Percentiles rank a stretch among this genome's conserved stretches.
These are phyloP conservation scores for Onthophagus taurus DNA, from an alignment of 1,140 invertebrate genomes.

Conservation along the genomic window DNA sequence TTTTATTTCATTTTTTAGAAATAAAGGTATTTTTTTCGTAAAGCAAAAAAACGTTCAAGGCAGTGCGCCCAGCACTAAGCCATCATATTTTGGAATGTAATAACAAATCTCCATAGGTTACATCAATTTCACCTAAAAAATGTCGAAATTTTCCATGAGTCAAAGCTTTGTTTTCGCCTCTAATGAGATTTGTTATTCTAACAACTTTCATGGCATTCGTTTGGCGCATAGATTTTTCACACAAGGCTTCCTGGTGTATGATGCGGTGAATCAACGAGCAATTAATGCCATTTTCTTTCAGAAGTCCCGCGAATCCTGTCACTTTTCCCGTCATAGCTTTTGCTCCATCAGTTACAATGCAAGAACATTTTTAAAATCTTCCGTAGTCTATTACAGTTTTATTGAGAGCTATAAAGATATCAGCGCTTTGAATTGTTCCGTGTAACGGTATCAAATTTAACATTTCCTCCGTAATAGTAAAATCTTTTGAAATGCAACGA, in stretches of 20 bases:
- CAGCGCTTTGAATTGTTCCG: constrained; percentile 21
- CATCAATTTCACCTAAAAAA: constrained; percentile 6
- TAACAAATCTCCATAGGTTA: too few relatives aligned
- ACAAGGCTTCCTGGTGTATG: constrained; percentile 18
- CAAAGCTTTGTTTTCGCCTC: constrained; percentile 9
- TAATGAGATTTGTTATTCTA: constrained; percentile 23
- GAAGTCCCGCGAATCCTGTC: constrained; percentile 15
- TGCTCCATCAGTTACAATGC: constrained; percentile 16
- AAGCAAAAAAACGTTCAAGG: constrained; percentile 8
- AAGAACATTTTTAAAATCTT: constrained; percentile 20
- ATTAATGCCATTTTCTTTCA: constrained; percentile 16
- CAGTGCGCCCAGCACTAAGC: constrained; percentile 5
- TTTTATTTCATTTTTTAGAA: constrained; percentile 9
- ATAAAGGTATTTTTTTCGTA: constrained; percentile 10
- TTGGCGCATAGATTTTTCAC: constrained; percentile 15
- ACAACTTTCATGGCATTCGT: constrained; percentile 19
- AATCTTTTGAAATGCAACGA: constrained; percentile 20
- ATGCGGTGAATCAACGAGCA: constrained; percentile 20
- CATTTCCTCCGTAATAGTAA: constrained; percentile 16
- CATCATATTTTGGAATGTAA: constrained; percentile 9
- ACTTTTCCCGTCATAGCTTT: constrained; percentile 17
- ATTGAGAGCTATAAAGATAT: constrained; percentile 22
- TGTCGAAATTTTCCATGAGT: constrained; percentile 8
- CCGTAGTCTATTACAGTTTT: constrained; percentile 19
- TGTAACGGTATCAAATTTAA: constrained; percentile 18